phyloP scores from a whole-genome alignment of 2,888 invertebrate species.

The Liposcelis brunnea region DNA sequence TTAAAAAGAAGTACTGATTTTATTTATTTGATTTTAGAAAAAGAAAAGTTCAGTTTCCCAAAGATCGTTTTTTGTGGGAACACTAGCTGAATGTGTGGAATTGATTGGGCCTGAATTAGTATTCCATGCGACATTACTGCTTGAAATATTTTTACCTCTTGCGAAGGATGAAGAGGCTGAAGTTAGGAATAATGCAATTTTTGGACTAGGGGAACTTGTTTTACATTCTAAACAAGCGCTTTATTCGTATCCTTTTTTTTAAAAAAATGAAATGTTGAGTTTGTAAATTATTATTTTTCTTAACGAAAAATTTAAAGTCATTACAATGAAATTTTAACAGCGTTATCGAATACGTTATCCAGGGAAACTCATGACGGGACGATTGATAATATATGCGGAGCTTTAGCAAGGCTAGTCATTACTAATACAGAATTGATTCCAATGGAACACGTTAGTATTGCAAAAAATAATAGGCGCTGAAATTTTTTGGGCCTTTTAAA shows the following conservation, averaged over 20 bases:
- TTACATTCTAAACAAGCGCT: constrained; percentile 44
- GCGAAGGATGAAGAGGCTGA: constrained; percentile 45
- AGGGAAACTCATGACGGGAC: constrained; percentile 46
- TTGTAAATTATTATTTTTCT: constrained; percentile 15
- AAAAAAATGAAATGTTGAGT: constrained; percentile 1
- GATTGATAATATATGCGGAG: constrained; percentile 61
- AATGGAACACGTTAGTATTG: constrained; percentile 38
- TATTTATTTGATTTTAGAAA: constrained; percentile 29
- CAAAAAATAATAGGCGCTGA: not conserved
- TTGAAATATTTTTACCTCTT: constrained; percentile 42
- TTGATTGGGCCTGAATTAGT: constrained; percentile 36
- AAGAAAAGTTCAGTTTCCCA: constrained; percentile 45
- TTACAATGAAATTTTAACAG: constrained; percentile 45
- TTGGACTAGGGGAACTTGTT: constrained; percentile 55
- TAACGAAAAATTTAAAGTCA: constrained; percentile 13
- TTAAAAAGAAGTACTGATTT: not conserved
- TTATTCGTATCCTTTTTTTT: constrained; percentile 38
- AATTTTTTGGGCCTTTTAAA: not conserved
- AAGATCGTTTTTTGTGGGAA: constrained; percentile 53
- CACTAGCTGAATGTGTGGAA: constrained; percentile 52
- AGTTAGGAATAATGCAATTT: constrained; percentile 59
- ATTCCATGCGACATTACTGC: constrained; percentile 33
- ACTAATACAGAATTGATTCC: constrained; percentile 45
- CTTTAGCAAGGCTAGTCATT: constrained; percentile 53
- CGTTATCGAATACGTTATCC: constrained; percentile 44